phyloP scores from a whole-genome alignment of 2,888 invertebrate species.

The Leptinotarsa peninsularis region DNA sequence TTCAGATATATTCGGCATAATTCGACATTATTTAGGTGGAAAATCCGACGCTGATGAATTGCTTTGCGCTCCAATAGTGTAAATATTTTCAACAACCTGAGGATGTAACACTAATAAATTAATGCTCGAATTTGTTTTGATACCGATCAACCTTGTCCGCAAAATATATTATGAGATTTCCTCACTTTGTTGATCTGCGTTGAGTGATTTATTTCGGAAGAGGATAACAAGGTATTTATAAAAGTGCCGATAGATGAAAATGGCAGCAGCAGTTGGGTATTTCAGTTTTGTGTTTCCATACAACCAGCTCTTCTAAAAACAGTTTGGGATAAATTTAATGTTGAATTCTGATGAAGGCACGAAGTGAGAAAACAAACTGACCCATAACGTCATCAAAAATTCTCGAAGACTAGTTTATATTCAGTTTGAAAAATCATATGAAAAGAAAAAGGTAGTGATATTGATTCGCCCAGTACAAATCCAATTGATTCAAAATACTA shows the following conservation, averaged over 20 bases:
- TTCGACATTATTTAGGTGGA: background rate
- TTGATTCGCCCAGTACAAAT: too few relatives aligned
- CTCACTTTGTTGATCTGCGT: constrained; percentile 14
- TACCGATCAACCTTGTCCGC: constrained; percentile 21
- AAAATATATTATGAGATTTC: constrained; percentile 10
- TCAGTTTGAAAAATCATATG: too few relatives aligned
- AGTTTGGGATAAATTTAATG: background rate
- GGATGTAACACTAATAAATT: constrained; percentile 20
- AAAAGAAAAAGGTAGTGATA: too few relatives aligned
- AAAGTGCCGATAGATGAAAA: constrained; percentile 16
- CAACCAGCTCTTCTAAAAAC: background rate
- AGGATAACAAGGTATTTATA: constrained; percentile 20
- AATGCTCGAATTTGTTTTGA: constrained; percentile 18
- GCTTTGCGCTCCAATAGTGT: background rate
- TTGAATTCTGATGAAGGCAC: background rate
- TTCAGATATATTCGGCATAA: background rate
- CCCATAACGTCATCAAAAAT: too few relatives aligned
- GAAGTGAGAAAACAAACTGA: background rate
- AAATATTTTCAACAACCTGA: constrained; percentile 22
- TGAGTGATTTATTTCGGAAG: constrained; percentile 15
- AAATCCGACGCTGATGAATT: constrained; percentile 10
- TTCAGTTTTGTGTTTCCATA: background rate
- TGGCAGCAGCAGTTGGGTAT: constrained; percentile 7
- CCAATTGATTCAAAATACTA: too few relatives aligned
- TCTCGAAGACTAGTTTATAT: too few relatives aligned